Evolutionary conservation across 2,797 vertebrate species (phyloP).

Genomic region (Discoglossus pictus): DNA sequence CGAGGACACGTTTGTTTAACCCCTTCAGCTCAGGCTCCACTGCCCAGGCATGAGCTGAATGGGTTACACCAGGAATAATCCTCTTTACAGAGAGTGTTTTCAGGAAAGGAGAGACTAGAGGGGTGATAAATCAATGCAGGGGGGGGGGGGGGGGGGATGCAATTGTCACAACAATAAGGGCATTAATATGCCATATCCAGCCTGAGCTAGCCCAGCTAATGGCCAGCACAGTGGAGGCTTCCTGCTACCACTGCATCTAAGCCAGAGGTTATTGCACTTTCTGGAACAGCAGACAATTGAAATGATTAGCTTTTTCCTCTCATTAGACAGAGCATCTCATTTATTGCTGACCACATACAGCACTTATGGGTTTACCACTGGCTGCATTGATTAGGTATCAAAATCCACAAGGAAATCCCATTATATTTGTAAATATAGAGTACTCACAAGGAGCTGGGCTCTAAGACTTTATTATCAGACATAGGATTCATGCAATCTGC

Average conservation of each 20-base stretch:
- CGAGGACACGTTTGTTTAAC: constrained; percentile 43
- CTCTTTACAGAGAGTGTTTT: constrained; percentile 15
- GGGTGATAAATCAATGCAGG: constrained; percentile 30
- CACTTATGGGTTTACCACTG: too few species aligned
- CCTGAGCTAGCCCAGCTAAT: constrained; percentile 14
- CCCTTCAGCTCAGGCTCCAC: constrained; percentile 1
- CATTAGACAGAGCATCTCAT: neutral
- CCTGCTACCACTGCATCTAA: constrained; percentile 17
- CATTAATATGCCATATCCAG: constrained; percentile 23
- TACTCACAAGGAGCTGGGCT: too few species aligned
- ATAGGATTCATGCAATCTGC: neutral
- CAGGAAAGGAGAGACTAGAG: constrained; percentile 19
- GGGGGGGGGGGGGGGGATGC: constrained; percentile 7
- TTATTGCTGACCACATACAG: neutral
- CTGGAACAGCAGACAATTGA: constrained; percentile 24
- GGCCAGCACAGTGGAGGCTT: neutral
- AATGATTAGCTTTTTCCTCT: constrained; percentile 7
- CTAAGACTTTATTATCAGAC: neutral
- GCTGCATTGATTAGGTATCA: too few species aligned
- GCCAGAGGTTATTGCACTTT: constrained; percentile 11
- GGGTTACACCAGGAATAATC: constrained; percentile 2
- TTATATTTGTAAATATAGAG: too few species aligned
- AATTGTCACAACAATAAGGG: constrained; percentile 41
- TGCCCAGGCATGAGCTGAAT: constrained; percentile 15
- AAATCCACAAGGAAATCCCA: too few species aligned